Conservation (phyloP, 1,140 invertebrate genomes). For the Drosophila ohnishii region DNA sequence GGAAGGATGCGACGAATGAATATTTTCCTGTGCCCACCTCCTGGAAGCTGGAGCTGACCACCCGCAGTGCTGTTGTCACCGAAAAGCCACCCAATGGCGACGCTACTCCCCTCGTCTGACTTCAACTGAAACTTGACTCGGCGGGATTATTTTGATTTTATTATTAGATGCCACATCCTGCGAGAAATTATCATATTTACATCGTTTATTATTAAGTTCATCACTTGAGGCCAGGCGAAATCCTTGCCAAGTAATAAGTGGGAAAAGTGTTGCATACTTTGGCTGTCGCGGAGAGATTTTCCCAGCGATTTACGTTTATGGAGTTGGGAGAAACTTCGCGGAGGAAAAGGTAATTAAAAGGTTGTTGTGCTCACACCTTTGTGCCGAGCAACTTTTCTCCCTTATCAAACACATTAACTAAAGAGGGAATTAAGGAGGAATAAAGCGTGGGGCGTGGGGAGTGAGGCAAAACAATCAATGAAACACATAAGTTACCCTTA, state of each 20-base stretch:
- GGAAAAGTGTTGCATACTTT: conserved; percentile 73
- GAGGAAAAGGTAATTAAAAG: conserved; percentile 51
- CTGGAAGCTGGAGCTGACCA: conserved; percentile 35
- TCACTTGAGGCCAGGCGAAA: conserved; percentile 61
- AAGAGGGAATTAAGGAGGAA: neutral
- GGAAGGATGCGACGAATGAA: conserved; percentile 82
- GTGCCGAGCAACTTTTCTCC: conserved; percentile 14
- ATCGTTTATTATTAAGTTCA: conserved; percentile 83
- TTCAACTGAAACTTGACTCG: conserved; percentile 31
- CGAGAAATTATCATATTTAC: conserved; percentile 83
- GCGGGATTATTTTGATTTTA: conserved; percentile 83
- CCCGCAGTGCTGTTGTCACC: conserved; percentile 68
- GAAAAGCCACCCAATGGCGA: conserved; percentile 20
- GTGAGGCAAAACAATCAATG: conserved; percentile 67
- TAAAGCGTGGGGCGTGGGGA: neutral
- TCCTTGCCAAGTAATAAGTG: conserved; percentile 54
- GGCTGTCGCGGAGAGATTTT: conserved; percentile 45
- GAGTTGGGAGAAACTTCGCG: conserved; percentile 30
- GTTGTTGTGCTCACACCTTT: conserved; percentile 16
- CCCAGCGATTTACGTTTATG: conserved; percentile 67
- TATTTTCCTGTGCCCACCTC: conserved; percentile 67
- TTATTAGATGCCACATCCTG: conserved; percentile 83
- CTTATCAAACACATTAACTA: conserved; percentile 25
- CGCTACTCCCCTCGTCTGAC: neutral
- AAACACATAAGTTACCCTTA: conserved; percentile 67